Conservation (phyloP, 2,797 vertebrate genomes). For the Neosilurus hyrtlii region DNA sequence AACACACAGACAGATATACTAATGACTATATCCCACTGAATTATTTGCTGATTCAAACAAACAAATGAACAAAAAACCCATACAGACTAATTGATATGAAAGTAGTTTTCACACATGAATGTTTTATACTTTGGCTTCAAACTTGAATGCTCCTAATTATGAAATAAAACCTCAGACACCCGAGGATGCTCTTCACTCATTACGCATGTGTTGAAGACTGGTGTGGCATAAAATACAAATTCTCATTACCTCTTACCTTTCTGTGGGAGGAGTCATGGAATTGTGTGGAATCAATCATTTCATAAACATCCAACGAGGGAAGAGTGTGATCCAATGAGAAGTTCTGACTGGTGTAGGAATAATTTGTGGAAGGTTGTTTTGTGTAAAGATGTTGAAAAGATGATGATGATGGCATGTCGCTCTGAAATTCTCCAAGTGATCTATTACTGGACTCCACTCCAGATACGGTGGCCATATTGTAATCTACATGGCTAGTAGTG, state of each 20-base stretch:
- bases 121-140: not conserved
- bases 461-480: conserved; percentile 49
- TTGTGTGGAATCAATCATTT: conserved; percentile 50
- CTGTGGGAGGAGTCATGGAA: conserved; percentile 53
- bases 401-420: conserved; percentile 49
- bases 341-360: conserved; percentile 57
- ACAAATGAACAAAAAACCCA: not conserved
- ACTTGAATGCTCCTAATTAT: not conserved
- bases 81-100: not conserved
- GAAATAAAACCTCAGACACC: not conserved
- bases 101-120: not conserved
- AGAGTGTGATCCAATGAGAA: conserved; percentile 59
- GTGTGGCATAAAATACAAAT: not conserved
- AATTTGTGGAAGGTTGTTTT: conserved; percentile 45
- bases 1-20: no score
- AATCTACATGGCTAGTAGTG: conserved; percentile 50
- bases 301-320: conserved; percentile 56
- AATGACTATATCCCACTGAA: no score
- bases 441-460: conserved; percentile 40
- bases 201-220: not conserved
- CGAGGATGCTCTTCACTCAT: not conserved
- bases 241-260: conserved; percentile 59
- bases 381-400: conserved; percentile 56
- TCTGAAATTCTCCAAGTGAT: conserved; percentile 49
- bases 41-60: not conserved